Evolutionary conservation across 1,140 invertebrate species (phyloP).

Genomic region (Dendrolimus kikuchii): DNA sequence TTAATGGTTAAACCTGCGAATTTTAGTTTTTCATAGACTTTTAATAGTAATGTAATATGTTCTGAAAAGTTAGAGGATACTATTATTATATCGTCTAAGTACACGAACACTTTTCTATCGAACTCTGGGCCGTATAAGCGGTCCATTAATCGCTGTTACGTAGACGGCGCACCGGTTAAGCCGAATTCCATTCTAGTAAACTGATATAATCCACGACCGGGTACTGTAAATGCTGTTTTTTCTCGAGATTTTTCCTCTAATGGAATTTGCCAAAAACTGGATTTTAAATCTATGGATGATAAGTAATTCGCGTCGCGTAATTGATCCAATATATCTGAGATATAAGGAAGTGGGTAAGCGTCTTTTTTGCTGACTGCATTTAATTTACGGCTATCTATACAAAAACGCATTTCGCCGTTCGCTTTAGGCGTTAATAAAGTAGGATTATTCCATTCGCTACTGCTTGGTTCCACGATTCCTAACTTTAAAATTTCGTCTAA

Average conservation of each 20-base stretch:
- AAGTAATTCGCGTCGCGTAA: constrained; percentile 13
- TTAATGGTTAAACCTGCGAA: constrained; percentile 30
- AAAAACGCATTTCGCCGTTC: constrained; percentile 8
- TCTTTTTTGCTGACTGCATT: constrained; percentile 31
- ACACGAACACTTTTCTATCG: constrained; percentile 22
- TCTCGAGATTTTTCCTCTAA: constrained; percentile 22
- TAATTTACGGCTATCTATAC: constrained; percentile 26
- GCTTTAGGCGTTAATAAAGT: constrained; percentile 9
- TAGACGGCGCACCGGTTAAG: constrained; percentile 21
- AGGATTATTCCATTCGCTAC: constrained; percentile 9
- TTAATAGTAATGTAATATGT: constrained; percentile 24
- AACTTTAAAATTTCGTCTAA: constrained; percentile 7
- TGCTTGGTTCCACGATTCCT: constrained; percentile 8
- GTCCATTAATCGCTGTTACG: constrained; percentile 31
- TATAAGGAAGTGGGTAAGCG: constrained; percentile 27
- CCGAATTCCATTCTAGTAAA: constrained; percentile 24
- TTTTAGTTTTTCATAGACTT: constrained; percentile 25
- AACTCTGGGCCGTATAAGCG: constrained; percentile 16
- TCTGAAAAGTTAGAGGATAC: constrained; percentile 25
- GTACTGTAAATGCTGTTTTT: constrained; percentile 36
- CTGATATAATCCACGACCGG: constrained; percentile 29
- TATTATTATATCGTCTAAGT: constrained; percentile 48
- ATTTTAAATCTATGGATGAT: constrained; percentile 35
- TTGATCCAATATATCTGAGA: constrained; percentile 29
- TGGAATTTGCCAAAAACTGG: constrained; percentile 46